Percentiles rank a stretch among this genome's conserved stretches.
Evolutionary conservation across 2,797 vertebrate species (phyloP).

Genomic region (Leptodactylus fallax): DNA sequence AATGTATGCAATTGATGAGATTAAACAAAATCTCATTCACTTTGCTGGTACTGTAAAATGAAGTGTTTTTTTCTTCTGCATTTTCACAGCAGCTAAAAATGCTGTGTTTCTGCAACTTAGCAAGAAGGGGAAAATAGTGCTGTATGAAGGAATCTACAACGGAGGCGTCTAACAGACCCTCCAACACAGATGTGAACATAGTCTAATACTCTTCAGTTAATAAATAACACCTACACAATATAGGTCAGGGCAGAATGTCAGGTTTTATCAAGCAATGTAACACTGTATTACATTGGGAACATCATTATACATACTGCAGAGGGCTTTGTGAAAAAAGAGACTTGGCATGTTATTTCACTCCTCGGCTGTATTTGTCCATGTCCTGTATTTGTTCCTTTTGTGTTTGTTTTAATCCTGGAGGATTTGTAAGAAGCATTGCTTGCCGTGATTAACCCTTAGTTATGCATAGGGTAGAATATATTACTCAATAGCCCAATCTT

Average conservation of each 20-base stretch:
- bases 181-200: too few relatives aligned
- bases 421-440: conserved; percentile 28
- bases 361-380: background rate
- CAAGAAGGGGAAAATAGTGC: too few relatives aligned
- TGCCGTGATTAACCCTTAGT: conserved; percentile 37
- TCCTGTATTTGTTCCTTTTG: conserved; percentile 18
- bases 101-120: too few relatives aligned
- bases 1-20: too few relatives aligned
- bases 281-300: background rate
- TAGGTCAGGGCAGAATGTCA: background rate
- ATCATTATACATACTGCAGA: conserved; percentile 7
- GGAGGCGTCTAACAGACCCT: too few relatives aligned
- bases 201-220: background rate
- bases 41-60: too few relatives aligned
- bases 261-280: background rate
- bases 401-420: conserved; percentile 32
- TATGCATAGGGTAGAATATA: background rate
- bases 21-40: too few relatives aligned
- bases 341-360: background rate
- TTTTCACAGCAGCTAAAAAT: too few relatives aligned
- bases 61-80: too few relatives aligned
- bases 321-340: background rate
- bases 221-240: background rate
- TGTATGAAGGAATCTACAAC: too few relatives aligned
- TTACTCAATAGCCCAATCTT: background rate